These are phyloP conservation scores for Chaetura pelagica DNA, from an alignment of 2,113 vertebrate genomes.

Conservation along the genomic window DNA sequence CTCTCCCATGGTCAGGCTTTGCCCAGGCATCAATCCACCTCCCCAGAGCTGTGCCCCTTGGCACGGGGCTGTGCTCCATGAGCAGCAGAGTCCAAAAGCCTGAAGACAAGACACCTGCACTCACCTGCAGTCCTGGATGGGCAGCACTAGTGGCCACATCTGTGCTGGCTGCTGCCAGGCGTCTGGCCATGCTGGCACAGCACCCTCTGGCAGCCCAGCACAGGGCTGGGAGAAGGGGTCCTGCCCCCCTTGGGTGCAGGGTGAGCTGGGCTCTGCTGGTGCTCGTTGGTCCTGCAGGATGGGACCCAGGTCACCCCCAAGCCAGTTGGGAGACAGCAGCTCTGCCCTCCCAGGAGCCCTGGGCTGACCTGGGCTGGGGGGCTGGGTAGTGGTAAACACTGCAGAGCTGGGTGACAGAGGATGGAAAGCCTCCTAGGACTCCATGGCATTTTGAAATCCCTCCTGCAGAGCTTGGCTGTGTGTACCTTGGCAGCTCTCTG, in stretches of 20 bases:
- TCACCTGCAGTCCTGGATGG: not conserved
- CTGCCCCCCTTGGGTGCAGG: fast-evolving
- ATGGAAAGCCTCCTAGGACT: not conserved
- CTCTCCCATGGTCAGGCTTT: not conserved
- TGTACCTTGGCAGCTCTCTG: not conserved
- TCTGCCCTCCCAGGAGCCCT: not conserved
- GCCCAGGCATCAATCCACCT: not conserved
- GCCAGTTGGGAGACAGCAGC: not conserved
- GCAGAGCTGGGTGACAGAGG: not conserved
- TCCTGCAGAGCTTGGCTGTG: fast-evolving
- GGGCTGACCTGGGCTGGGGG: not conserved
- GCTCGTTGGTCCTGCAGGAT: not conserved
- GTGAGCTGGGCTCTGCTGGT: not conserved
- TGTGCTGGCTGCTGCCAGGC: not conserved
- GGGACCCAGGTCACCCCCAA: not conserved
- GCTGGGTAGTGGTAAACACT: not conserved
- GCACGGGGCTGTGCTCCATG: fast-evolving
- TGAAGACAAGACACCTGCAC: not conserved
- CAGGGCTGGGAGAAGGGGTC: not conserved
- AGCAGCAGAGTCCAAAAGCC: not conserved
- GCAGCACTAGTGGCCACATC: fast-evolving
- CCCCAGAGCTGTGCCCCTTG: fast-evolving
- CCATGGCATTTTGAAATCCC: not conserved
- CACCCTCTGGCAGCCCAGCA: not conserved
- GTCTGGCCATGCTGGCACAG: not conserved